phyloP scores from a whole-genome alignment of 2,797 vertebrate genomes.

The Nyctalus aviator region DNA sequence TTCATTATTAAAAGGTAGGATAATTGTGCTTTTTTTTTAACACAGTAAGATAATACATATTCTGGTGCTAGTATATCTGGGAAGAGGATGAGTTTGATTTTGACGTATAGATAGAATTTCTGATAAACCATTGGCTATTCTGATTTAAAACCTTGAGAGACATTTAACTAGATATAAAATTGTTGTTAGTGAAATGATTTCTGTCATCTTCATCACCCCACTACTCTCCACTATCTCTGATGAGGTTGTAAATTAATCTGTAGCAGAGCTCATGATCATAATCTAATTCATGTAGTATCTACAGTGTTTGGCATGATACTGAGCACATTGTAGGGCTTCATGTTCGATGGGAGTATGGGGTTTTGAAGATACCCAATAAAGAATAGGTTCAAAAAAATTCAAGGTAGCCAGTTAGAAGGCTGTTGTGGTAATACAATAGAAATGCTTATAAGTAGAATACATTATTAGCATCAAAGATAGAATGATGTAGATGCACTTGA shows the following conservation, averaged over 20 bases:
- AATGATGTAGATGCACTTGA: not conserved
- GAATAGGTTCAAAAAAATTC: not conserved
- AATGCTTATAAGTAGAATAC: not conserved
- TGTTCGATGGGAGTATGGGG: not conserved
- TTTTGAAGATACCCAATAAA: not conserved
- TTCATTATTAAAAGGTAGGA: not conserved
- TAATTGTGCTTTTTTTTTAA: not conserved
- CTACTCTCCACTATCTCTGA: not conserved
- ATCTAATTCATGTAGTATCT: not conserved
- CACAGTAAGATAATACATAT: slow-evolving; percentile 24
- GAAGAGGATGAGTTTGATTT: not conserved
- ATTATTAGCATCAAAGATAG: not conserved
- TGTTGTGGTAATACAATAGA: not conserved
- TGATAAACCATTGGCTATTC: not conserved
- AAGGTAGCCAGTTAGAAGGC: not conserved
- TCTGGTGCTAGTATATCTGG: not conserved
- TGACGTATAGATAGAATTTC: not conserved
- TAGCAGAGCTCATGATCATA: not conserved
- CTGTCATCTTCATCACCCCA: not conserved
- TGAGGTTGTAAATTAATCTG: not conserved
- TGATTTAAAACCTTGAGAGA: not conserved
- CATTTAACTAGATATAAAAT: not conserved
- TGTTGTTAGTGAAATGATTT: not conserved
- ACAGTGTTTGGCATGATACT: not conserved
- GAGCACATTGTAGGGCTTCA: not conserved